Evolutionary conservation across 2,888 invertebrate species (phyloP), one percentile per base, ranked within the genome.

Genomic region (Melipona bicolor): DNA sequence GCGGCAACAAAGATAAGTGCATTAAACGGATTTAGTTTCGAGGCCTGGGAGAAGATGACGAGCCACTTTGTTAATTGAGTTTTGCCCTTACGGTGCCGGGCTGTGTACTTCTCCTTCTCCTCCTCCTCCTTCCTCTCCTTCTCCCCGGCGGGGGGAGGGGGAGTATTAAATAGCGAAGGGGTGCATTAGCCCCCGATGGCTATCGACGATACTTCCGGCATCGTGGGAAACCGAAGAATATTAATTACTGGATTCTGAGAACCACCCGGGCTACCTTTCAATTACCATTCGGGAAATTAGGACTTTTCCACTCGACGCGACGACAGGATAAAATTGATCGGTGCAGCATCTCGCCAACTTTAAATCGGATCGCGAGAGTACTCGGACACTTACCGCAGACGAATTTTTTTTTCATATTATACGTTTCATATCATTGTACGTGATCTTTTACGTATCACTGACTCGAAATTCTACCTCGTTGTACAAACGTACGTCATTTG

Each of bases 1-100:
- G 92, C 90, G 91, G 91, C 91, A 93, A 92, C 92, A 91, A 91
- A 92, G 92, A 92, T 93, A 91, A 93, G 91, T 93, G 90, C 80
- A 89, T 85, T 90, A 90, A 90, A 89, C 90, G 90, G 90, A 90
- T 90, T 90, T 89, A 84, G 88, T 87, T 88, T 86, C 84, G 86
- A 88, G 83, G 86, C 69, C 69, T 49, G 82, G 86, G 83, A 83
- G 87, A 84, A 87, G 88, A 90, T 89, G 89, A 89, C 89, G 87
- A 88, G 88, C 90, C 89, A 89, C 90, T 90, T 89, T 89, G 89
- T 89, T 89, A 89, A 89, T 89, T 89, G 89, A 90, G 90, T 89
- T 89, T 78, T 77, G 83, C 82, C 79, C 87, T 80, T 85, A 86
- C 80, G 77, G 67, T 67, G 54, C 77, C 67, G 50, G 43, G 52